Evolutionary conservation across 1,140 invertebrate genomes (phyloP).

Genomic region (Latrodectus geometricus): DNA sequence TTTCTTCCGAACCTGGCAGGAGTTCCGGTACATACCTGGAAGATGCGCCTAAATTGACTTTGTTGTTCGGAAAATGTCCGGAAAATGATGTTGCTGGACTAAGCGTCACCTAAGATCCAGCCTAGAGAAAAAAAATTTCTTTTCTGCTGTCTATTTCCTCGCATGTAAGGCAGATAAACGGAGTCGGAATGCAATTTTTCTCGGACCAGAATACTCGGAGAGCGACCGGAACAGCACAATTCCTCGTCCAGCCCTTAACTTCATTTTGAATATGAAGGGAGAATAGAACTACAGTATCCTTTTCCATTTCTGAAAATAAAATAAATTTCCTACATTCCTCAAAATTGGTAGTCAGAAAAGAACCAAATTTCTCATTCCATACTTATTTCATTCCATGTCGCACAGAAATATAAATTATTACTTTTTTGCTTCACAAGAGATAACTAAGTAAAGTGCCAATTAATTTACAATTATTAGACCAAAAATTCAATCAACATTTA

Average conservation of each 20-base stretch:
- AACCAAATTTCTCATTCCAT: not conserved
- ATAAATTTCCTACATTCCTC: conserved; percentile 1
- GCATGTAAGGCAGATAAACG: conserved; percentile 36
- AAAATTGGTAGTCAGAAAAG: conserved; percentile 21
- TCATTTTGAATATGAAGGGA: conserved; percentile 50
- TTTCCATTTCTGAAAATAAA: conserved; percentile 18
- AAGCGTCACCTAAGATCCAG: conserved; percentile 30
- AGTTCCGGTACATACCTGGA: conserved; percentile 19
- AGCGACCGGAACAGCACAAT: conserved; percentile 50
- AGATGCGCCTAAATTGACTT: conserved; percentile 55
- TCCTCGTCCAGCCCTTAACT: conserved; percentile 41
- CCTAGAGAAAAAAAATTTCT: conserved; percentile 10
- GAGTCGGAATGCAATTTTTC: conserved; percentile 41
- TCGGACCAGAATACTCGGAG: conserved; percentile 15
- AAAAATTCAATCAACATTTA: too few relatives aligned
- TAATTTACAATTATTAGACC: too few relatives aligned
- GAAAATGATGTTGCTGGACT: conserved; percentile 48
- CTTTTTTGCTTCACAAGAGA: too few relatives aligned
- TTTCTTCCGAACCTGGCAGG: not conserved
- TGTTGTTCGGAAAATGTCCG: conserved; percentile 53
- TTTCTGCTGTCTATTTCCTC: conserved; percentile 23
- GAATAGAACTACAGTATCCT: not conserved
- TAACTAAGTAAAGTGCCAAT: too few relatives aligned
- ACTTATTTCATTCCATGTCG: too few relatives aligned
- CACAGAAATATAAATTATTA: too few relatives aligned